These are phyloP conservation scores for Hippocampus abdominalis DNA, from an alignment of 2,113 vertebrate species.

Conservation along the genomic window DNA sequence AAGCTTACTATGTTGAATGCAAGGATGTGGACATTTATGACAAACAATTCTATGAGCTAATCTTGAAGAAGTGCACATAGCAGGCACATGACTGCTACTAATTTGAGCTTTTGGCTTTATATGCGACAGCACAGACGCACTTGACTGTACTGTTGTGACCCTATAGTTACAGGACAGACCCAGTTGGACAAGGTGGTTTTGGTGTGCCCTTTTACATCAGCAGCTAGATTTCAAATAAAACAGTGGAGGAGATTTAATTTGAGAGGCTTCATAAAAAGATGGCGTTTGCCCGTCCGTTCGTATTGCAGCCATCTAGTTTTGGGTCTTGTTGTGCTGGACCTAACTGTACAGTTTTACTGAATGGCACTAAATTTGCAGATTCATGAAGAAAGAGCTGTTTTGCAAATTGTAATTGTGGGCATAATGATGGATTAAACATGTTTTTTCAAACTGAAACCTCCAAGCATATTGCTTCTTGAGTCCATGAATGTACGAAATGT, in stretches of 20 bases:
- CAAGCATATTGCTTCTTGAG: neutral
- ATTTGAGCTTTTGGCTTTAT: neutral
- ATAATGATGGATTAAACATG: neutral
- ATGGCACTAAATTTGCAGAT: neutral
- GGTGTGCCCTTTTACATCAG: neutral
- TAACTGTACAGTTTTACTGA: neutral
- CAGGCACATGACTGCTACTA: conserved; percentile 1
- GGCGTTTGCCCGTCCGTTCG: neutral
- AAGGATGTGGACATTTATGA: conserved; percentile 14
- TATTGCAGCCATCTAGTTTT: neutral
- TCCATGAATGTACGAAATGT: neutral
- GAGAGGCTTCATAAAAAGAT: neutral
- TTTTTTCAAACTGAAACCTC: neutral
- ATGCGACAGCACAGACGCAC: neutral
- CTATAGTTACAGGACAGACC: neutral
- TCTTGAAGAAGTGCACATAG: conserved; percentile 7
- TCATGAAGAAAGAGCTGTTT: neutral
- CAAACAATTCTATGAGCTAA: conserved; percentile 1
- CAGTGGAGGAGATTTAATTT: neutral
- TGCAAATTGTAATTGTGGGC: neutral
- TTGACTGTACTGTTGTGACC: neutral
- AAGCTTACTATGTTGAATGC: neutral
- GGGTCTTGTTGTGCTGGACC: neutral
- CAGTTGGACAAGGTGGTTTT: neutral
- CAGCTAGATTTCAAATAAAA: neutral